These are phyloP conservation scores for Moxostoma hubbsi DNA, from an alignment of 2,797 vertebrate genomes.

Conservation along the genomic window DNA sequence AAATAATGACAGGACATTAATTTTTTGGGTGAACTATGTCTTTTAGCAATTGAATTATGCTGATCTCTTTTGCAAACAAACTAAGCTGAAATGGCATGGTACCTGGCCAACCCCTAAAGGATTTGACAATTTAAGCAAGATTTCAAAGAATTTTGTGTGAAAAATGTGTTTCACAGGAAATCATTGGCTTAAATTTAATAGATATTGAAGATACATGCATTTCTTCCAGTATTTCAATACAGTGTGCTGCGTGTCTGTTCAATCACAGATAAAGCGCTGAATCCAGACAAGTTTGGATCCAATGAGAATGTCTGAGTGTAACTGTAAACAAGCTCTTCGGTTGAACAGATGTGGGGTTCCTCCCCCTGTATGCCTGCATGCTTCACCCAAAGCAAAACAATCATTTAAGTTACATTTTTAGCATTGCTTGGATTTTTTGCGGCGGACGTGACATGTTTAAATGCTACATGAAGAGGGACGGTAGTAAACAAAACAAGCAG, in stretches of 20 bases:
- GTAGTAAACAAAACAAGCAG: slow-evolving; percentile 63
- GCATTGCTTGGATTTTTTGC: slow-evolving; percentile 71
- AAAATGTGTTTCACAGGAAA: slow-evolving; percentile 36
- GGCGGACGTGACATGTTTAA: slow-evolving; percentile 62
- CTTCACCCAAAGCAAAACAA: slow-evolving; percentile 75
- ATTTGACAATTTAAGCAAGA: slow-evolving; percentile 38
- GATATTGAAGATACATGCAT: slow-evolving; percentile 41
- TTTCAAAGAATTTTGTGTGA: not conserved
- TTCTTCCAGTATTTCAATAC: slow-evolving; percentile 18
- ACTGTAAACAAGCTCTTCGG: slow-evolving; percentile 84
- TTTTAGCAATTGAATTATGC: not conserved
- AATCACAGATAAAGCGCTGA: slow-evolving; percentile 66
- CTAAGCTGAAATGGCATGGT: slow-evolving; percentile 11
- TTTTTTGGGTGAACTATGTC: too few species aligned
- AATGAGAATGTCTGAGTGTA: slow-evolving; percentile 31
- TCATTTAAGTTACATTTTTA: slow-evolving; percentile 79
- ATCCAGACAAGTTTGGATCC: slow-evolving; percentile 50
- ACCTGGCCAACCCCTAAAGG: not conserved
- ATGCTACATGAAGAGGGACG: slow-evolving; percentile 52
- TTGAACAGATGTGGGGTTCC: slow-evolving; percentile 83
- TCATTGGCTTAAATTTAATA: slow-evolving; percentile 16
- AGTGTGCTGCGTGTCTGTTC: slow-evolving; percentile 53
- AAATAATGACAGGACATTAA: too few species aligned
- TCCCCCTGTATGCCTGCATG: slow-evolving; percentile 53
- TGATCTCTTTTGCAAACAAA: slow-evolving; percentile 7